Conservation (phyloP, 1,140 invertebrate genomes). For the Drosophila lacteicornis region DNA sequence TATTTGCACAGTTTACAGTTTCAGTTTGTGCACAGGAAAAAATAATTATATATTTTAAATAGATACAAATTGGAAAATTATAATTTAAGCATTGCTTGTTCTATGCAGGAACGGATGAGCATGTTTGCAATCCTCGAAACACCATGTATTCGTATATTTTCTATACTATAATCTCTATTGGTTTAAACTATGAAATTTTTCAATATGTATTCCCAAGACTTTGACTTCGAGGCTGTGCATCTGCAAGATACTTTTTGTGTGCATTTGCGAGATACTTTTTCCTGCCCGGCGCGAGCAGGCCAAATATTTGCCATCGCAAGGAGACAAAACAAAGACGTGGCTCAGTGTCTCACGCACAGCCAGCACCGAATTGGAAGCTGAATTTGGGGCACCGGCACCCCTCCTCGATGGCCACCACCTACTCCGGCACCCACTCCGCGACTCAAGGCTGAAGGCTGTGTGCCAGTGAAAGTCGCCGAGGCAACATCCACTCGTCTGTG, state of each 20-base stretch:
- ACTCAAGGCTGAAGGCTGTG: constrained; percentile 62
- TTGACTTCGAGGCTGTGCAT: constrained; percentile 37
- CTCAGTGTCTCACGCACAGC: constrained; percentile 52
- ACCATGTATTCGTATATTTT: too few relatives aligned
- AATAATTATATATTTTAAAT: background rate
- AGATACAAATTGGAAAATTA: background rate
- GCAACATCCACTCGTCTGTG: constrained; percentile 73
- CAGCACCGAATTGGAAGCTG: constrained; percentile 42
- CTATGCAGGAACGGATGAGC: too few relatives aligned
- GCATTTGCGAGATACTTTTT: constrained; percentile 48
- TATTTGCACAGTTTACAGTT: constrained; percentile 78
- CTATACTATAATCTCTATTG: too few relatives aligned
- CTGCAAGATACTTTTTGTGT: constrained; percentile 64
- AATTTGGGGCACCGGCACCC: constrained; percentile 45
- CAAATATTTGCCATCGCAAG: constrained; percentile 73
- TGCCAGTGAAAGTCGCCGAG: constrained; percentile 71
- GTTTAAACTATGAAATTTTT: background rate
- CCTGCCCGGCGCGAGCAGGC: constrained; percentile 15
- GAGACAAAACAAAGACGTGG: constrained; percentile 48
- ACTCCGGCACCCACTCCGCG: constrained; percentile 5
- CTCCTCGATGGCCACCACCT: background rate
- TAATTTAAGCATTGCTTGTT: too few relatives aligned
- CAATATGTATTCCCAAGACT: too few relatives aligned
- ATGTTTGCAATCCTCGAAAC: too few relatives aligned
- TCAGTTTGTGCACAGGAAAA: constrained; percentile 28